A percentile compares a stretch with the other conserved stretches of the same genome.
phyloP scores from a whole-genome alignment of 2,888 invertebrate genomes.

The Caenorhabditis sp. region DNA sequence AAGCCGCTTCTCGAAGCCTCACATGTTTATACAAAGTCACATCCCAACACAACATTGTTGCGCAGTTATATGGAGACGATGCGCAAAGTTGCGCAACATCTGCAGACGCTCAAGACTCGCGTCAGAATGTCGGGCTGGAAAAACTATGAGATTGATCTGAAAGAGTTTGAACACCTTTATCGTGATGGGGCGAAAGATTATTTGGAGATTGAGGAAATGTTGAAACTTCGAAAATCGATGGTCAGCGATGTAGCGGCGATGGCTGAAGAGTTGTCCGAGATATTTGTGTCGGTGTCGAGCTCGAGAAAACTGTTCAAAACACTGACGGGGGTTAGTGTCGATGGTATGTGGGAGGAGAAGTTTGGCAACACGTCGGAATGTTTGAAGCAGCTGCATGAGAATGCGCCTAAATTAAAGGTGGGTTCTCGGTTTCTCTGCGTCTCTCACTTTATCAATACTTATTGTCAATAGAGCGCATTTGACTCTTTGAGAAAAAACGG shows the following conservation, averaged over 20 bases:
- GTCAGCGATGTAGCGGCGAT: conserved; percentile 40
- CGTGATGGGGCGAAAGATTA: conserved; percentile 58
- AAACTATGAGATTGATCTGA: conserved; percentile 54
- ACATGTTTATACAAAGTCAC: conserved; percentile 28
- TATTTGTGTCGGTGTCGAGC: conserved; percentile 13
- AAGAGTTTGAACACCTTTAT: conserved; percentile 43
- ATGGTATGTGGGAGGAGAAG: conserved; percentile 21
- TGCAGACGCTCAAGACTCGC: conserved; percentile 22
- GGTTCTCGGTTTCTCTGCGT: no score
- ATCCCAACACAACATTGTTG: conserved; percentile 4
- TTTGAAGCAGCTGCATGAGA: conserved; percentile 18
- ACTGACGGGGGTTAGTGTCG: conserved; percentile 19
- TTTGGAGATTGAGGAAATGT: conserved; percentile 54
- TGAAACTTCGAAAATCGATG: conserved; percentile 59
- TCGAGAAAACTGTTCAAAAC: conserved; percentile 19
- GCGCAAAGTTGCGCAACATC: conserved; percentile 23
- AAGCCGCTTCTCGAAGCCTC: conserved; percentile 45
- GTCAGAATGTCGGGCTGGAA: conserved; percentile 52
- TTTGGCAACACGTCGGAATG: conserved; percentile 23
- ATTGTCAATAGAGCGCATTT: no score
- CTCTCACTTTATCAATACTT: background rate
- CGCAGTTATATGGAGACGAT: conserved; percentile 14
- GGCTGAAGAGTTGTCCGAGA: conserved; percentile 18
- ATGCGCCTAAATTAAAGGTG: conserved; percentile 19
- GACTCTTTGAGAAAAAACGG: no score